phyloP scores from a whole-genome alignment of 37 sponge, comb jelly and placozoan genomes.

The Geodia barretti region DNA sequence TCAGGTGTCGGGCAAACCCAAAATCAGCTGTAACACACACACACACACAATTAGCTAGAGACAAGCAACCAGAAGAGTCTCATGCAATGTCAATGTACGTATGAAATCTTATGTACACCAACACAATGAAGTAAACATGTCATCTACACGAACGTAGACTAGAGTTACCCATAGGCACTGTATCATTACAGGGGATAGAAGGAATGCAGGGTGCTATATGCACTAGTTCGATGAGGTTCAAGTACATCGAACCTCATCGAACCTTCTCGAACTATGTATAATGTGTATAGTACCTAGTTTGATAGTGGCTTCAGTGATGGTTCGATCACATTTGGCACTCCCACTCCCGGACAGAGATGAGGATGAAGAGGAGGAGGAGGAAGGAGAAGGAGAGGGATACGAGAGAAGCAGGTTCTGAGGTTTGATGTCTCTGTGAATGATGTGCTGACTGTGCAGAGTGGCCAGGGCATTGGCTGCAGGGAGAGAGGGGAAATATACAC shows the following conservation, averaged over 20 bases:
- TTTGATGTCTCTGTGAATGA: constrained; percentile 94
- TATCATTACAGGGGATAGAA: no score
- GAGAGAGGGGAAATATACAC: no score
- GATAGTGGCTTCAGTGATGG: constrained; percentile 41
- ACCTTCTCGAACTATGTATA: no score
- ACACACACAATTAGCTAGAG: not conserved
- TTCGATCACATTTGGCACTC: not conserved
- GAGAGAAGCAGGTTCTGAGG: constrained; percentile 93
- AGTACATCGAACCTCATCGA: no score
- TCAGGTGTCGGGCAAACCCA: constrained; percentile 94
- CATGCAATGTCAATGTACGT: not conserved
- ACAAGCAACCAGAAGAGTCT: not conserved
- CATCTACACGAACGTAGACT: no score
- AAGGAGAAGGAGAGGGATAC: constrained; percentile 26
- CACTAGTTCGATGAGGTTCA: no score
- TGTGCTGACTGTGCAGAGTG: constrained; percentile 60
- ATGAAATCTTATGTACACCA: no score
- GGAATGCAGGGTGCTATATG: no score
- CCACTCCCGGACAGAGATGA: constrained; percentile 1
- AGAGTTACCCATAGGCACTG: no score
- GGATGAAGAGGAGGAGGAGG: constrained; percentile 16
- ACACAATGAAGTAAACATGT: not conserved
- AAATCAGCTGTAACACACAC: constrained; percentile 86
- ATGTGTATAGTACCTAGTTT: constrained; percentile 82
- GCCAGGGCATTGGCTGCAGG: constrained; percentile 67